Percentiles rank a stretch among this genome's conserved stretches.
Evolutionary conservation across 2,888 invertebrate genomes (phyloP).

Genomic region (Sympetrum striolatum): DNA sequence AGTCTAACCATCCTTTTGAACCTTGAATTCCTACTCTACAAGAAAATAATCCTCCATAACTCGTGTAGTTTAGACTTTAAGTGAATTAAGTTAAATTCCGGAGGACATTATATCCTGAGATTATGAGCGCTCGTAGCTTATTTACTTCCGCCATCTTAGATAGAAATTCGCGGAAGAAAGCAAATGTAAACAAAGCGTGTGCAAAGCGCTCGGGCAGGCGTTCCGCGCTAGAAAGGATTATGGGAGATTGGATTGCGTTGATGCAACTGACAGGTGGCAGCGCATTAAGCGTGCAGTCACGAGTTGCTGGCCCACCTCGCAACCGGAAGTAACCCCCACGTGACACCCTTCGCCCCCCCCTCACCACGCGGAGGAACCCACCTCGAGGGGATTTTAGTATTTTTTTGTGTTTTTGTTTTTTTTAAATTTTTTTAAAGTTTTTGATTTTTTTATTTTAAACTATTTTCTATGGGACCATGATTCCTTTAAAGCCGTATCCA

Average conservation of each 20-base stretch:
- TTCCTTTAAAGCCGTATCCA: slow-evolving; percentile 15
- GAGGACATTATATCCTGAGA: no score
- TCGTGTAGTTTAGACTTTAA: no score
- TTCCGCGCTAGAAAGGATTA: neutral
- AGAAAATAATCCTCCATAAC: no score
- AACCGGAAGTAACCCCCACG: neutral
- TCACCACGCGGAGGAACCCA: slow-evolving; percentile 34
- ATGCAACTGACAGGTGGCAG: no score
- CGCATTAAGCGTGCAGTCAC: no score
- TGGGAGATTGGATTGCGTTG: neutral
- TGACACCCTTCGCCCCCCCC: slow-evolving; percentile 20
- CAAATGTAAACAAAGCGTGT: no score
- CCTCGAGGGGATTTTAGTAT: slow-evolving; percentile 7
- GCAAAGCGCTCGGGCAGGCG: neutral
- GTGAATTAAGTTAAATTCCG: no score
- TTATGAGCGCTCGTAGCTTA: no score
- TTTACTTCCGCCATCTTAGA: no score
- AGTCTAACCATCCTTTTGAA: no score
- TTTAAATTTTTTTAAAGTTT: neutral
- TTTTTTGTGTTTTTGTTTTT: neutral
- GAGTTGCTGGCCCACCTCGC: neutral
- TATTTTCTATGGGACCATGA: neutral
- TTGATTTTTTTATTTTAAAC: neutral
- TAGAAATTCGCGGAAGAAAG: no score
- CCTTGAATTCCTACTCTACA: no score